These are phyloP conservation scores for Pheosia tremula DNA, from an alignment of 2,888 invertebrate species.

Conservation along the genomic window DNA sequence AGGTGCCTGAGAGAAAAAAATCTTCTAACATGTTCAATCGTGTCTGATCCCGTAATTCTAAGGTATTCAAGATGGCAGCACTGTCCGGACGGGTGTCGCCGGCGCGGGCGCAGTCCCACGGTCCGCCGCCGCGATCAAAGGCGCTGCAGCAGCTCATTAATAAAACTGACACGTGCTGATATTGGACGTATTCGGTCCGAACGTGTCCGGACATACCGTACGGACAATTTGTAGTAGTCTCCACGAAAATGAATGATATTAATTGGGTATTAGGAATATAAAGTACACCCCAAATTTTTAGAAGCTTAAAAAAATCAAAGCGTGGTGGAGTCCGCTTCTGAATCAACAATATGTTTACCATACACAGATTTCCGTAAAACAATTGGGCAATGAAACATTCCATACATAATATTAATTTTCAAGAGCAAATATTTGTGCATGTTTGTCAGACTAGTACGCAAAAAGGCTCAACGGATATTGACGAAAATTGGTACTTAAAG, in stretches of 20 bases:
- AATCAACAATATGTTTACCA: not conserved
- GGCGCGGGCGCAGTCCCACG: conserved; percentile 50
- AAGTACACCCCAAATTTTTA: too few relatives aligned
- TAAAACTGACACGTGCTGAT: conserved; percentile 72
- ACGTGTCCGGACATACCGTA: conserved; percentile 25
- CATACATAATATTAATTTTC: too few relatives aligned
- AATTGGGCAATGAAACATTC: too few relatives aligned
- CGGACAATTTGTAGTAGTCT: not conserved
- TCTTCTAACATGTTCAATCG: too few relatives aligned
- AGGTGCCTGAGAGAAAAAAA: too few relatives aligned
- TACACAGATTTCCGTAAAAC: not conserved
- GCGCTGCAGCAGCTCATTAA: conserved; percentile 55
- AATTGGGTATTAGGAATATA: not conserved
- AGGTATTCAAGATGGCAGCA: conserved; percentile 16
- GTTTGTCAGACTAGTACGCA: too few relatives aligned
- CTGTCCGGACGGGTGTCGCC: conserved; percentile 16
- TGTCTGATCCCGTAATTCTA: conserved; percentile 15
- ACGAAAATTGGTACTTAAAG: not conserved
- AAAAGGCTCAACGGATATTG: too few relatives aligned
- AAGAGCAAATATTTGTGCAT: too few relatives aligned
- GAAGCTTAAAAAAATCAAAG: too few relatives aligned
- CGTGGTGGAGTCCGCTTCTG: too few relatives aligned
- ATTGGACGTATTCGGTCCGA: conserved; percentile 56
- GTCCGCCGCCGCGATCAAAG: conserved; percentile 61
- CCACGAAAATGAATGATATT: conserved; percentile 1